Conservation (phyloP, 2,797 vertebrate genomes). For the Onychomys torridus region DNA sequence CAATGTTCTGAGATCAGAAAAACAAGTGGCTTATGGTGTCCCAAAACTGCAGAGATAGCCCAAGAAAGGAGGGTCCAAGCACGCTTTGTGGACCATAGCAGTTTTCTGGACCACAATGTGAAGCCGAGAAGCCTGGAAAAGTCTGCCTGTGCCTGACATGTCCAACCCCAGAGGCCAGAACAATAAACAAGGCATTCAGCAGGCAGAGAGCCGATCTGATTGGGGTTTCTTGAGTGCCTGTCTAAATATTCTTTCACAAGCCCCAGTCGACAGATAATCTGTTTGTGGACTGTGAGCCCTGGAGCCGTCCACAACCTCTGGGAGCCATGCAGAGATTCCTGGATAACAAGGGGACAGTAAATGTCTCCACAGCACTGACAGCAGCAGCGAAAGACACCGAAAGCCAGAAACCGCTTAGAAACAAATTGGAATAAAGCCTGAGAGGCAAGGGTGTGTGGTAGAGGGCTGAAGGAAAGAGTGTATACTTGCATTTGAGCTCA, state of each 20-base stretch:
- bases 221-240: slow-evolving; percentile 65
- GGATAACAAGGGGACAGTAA: slow-evolving; percentile 55
- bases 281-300: background rate
- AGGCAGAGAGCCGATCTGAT: background rate
- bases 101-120: background rate
- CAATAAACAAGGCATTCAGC: slow-evolving; percentile 50
- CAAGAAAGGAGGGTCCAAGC: background rate
- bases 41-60: slow-evolving; percentile 34
- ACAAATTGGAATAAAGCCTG: background rate
- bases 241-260: slow-evolving; percentile 37
- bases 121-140: slow-evolving; percentile 43
- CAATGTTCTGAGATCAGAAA: slow-evolving; percentile 46
- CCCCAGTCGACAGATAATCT: background rate
- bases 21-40: slow-evolving; percentile 15
- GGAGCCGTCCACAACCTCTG: slow-evolving; percentile 3
- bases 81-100: background rate
- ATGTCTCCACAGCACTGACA: background rate
- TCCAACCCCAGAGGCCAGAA: slow-evolving; percentile 58
- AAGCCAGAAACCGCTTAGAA: slow-evolving; percentile 9
- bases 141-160: slow-evolving; percentile 37
- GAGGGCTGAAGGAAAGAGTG: background rate
- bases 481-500: background rate
- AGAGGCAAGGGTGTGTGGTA: background rate
- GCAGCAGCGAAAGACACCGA: background rate
- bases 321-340: background rate